These are phyloP conservation scores for Okamejei kenojei DNA, from an alignment of 2,797 vertebrate genomes.

Conservation along the genomic window DNA sequence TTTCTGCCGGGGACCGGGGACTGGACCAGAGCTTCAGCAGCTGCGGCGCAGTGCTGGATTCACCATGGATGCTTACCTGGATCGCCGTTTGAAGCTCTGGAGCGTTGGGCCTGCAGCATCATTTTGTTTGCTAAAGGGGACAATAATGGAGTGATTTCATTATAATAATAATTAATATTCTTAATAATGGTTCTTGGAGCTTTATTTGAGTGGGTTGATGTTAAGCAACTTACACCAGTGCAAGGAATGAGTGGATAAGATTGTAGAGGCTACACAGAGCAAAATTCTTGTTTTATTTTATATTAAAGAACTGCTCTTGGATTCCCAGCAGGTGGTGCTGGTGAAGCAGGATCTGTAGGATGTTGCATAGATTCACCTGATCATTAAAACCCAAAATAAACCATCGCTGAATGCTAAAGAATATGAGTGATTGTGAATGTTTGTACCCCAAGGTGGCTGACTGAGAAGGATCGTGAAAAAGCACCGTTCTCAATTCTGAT, in stretches of 20 bases:
- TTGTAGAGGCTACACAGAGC: neutral
- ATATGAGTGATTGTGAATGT: neutral
- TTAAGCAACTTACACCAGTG: neutral
- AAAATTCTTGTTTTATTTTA: neutral
- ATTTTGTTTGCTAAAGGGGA: neutral
- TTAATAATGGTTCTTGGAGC: neutral
- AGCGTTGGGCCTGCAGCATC: too few relatives aligned
- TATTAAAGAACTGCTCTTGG: neutral
- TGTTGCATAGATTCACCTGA: neutral
- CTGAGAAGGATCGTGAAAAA: neutral
- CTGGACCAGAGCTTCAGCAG: too few relatives aligned
- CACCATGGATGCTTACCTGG: too few relatives aligned
- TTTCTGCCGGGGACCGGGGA: too few relatives aligned
- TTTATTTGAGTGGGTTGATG: neutral
- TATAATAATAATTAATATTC: too few relatives aligned
- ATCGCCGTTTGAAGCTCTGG: too few relatives aligned
- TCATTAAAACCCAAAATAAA: constrained; percentile 2
- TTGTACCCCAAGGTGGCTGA: neutral
- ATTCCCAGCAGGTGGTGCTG: neutral
- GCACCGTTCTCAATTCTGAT: neutral
- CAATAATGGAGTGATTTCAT: neutral
- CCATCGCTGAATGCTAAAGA: neutral
- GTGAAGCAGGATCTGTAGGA: too few relatives aligned
- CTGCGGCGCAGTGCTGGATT: too few relatives aligned
- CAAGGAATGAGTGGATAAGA: neutral